Evolutionary conservation across 2,113 vertebrate genomes (phyloP).

Genomic region (Rhizomys pruinosus): DNA sequence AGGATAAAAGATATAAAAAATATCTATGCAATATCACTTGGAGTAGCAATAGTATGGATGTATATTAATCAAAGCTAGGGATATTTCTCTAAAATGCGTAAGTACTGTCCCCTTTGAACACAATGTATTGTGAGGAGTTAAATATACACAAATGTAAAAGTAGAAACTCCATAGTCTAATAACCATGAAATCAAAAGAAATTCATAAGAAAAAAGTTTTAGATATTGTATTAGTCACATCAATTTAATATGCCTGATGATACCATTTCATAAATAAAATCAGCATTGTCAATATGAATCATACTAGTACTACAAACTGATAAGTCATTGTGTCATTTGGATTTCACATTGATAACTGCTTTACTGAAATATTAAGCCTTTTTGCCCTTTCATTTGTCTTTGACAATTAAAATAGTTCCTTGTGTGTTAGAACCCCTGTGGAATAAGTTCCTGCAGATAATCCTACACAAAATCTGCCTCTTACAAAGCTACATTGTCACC

Average conservation of each 20-base stretch:
- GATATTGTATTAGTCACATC: background rate
- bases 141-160: background rate
- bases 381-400: background rate
- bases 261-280: slow-evolving; percentile 3
- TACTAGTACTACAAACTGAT: background rate
- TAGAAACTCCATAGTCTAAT: background rate
- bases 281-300: background rate
- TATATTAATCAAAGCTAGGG: background rate
- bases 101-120: background rate
- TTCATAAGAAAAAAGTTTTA: background rate
- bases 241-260: background rate
- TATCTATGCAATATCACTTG: background rate
- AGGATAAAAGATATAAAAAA: background rate
- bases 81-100: background rate
- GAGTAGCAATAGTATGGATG: background rate
- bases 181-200: slow-evolving; percentile 5
- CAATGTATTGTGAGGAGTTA: background rate
- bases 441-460: background rate
- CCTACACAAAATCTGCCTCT: background rate
- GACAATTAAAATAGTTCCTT: background rate
- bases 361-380: background rate
- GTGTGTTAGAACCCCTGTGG: background rate
- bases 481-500: background rate
- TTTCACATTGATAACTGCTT: background rate
- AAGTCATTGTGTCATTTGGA: background rate